Percentiles rank a stretch among this genome's conserved stretches.
phyloP scores from a whole-genome alignment of 2,113 vertebrate species.

The Peromyscus maniculatus region DNA sequence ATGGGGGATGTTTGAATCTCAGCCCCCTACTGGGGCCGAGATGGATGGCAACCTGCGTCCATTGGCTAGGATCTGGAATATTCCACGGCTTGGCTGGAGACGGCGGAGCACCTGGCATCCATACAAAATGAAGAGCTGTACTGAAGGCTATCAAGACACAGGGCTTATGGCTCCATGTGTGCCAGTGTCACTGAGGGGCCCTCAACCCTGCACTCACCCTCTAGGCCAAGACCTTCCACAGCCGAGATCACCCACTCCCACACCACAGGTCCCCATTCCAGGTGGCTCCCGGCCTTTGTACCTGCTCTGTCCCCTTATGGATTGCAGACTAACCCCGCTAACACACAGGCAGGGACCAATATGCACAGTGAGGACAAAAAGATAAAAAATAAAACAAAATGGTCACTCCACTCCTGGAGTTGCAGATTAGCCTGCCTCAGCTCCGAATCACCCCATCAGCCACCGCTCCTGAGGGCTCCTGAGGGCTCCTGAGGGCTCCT shows the following conservation, averaged over 20 bases:
- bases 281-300: background rate
- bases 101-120: rapidly evolving
- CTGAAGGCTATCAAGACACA: background rate
- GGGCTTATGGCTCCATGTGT: background rate
- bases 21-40: background rate
- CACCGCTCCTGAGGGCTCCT: too few relatives aligned
- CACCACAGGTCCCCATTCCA: too few relatives aligned
- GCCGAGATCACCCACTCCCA: too few relatives aligned
- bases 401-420: too few relatives aligned
- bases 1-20: background rate
- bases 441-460: rapidly evolving
- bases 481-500: too few relatives aligned
- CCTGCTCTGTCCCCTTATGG: too few relatives aligned
- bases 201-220: too few relatives aligned
- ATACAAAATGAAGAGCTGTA: background rate
- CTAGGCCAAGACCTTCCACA: background rate
- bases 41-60: background rate
- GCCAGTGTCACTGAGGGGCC: background rate
- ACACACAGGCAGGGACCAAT: rapidly evolving
- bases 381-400: background rate
- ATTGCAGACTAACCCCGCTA: too few relatives aligned
- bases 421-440: background rate
- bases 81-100: background rate
- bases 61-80: rapidly evolving
- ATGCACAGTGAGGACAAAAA: background rate